Conservation (phyloP, 2,797 vertebrate species). For the Anomalospiza imberbis region DNA sequence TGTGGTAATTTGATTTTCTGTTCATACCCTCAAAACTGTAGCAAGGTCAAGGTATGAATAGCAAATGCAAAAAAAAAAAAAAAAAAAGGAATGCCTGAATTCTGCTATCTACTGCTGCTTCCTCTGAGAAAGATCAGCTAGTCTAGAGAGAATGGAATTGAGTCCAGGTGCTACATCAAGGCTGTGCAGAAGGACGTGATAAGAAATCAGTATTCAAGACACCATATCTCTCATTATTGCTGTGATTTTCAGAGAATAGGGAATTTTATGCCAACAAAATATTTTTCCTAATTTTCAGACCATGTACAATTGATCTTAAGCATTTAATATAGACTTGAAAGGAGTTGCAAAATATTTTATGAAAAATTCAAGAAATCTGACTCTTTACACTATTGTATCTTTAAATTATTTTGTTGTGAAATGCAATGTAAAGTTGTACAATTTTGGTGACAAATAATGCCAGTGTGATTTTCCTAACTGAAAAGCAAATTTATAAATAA, state of each 20-base stretch:
- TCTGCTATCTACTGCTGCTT: not conserved
- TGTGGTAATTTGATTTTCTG: not conserved
- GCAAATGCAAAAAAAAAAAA: not conserved
- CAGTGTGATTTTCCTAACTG: not conserved
- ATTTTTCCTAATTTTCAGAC: not conserved
- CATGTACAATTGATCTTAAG: not conserved
- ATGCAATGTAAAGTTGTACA: not conserved
- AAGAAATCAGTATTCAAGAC: not conserved
- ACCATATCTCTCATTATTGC: not conserved
- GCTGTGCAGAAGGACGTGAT: not conserved
- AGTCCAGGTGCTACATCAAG: not conserved
- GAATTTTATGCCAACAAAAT: not conserved
- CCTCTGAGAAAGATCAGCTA: not conserved
- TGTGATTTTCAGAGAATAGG: not conserved
- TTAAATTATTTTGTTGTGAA: not conserved
- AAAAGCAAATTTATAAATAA: not conserved
- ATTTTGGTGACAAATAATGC: not conserved
- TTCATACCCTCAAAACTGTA: not conserved
- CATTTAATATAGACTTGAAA: not conserved
- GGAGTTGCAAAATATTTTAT: not conserved
- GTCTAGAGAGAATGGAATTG: not conserved
- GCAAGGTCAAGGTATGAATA: not conserved
- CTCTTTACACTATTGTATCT: not conserved
- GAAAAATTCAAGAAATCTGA: accelerated
- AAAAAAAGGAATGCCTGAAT: not conserved